These are phyloP conservation scores for Aphelenchoides avenae DNA, from an alignment of 1,140 invertebrate genomes.

Conservation along the genomic window DNA sequence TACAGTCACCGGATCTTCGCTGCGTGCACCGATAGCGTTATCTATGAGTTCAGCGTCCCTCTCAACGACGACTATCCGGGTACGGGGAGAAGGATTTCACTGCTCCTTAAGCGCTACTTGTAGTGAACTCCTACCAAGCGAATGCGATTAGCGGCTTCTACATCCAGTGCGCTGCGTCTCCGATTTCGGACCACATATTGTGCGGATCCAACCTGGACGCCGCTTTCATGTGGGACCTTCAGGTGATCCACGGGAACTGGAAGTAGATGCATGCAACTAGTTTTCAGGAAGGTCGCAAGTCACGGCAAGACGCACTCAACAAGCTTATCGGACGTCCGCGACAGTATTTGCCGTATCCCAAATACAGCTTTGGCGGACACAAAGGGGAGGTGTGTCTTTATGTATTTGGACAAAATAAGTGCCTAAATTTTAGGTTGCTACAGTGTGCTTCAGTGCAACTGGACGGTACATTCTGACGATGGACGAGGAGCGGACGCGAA, in stretches of 20 bases:
- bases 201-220: slow-evolving; percentile 9
- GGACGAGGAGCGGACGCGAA: slow-evolving; percentile 1
- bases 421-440: slow-evolving; percentile 5
- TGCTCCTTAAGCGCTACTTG: slow-evolving; percentile 10
- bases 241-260: neutral
- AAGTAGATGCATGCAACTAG: neutral
- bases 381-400: slow-evolving; percentile 14
- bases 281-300: slow-evolving; percentile 27
- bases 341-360: slow-evolving; percentile 19
- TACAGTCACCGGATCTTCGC: slow-evolving; percentile 26
- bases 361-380: slow-evolving; percentile 23
- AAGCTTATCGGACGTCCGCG: neutral
- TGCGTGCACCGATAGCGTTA: slow-evolving; percentile 27
- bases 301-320: slow-evolving; percentile 5
- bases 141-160: slow-evolving; percentile 15
- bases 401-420: neutral
- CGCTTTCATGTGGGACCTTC: slow-evolving; percentile 30
- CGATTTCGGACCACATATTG: slow-evolving; percentile 24
- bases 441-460: slow-evolving; percentile 6
- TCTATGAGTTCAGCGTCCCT: slow-evolving; percentile 25
- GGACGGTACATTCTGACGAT: slow-evolving; percentile 9
- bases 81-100: slow-evolving; percentile 5
- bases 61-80: slow-evolving; percentile 15
- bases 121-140: slow-evolving; percentile 8
- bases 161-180: slow-evolving; percentile 26